phyloP scores from a whole-genome alignment of 2,113 vertebrate species.

The Ovibos moschatus region DNA sequence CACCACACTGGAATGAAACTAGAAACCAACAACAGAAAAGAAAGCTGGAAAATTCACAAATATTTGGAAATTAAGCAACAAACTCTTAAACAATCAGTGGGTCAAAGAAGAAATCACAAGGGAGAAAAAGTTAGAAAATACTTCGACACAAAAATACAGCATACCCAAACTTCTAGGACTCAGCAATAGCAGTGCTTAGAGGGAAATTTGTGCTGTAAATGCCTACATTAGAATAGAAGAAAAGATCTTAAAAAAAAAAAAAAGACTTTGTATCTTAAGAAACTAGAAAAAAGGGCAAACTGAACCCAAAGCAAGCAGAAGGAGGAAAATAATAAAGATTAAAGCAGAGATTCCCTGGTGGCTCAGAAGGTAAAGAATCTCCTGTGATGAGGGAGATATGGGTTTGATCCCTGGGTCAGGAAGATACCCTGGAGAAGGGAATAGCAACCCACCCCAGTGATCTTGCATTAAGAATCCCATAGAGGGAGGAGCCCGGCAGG shows the following conservation, averaged over 20 bases:
- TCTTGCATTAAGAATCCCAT: not conserved
- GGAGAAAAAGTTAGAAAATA: not conserved
- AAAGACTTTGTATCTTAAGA: not conserved
- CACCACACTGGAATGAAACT: not conserved
- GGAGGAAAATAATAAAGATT: not conserved
- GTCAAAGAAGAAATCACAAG: not conserved
- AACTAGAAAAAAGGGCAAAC: not conserved
- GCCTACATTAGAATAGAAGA: not conserved
- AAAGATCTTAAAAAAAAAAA: not conserved
- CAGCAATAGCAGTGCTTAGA: not conserved
- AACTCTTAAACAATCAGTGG: not conserved
- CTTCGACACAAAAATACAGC: not conserved
- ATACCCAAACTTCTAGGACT: not conserved
- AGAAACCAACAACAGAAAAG: not conserved
- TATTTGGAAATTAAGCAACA: not conserved
- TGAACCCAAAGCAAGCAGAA: not conserved
- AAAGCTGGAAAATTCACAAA: not conserved
- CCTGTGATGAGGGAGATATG: not conserved
- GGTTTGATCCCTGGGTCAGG: not conserved
- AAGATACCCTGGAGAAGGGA: not conserved
- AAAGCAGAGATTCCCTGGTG: not conserved
- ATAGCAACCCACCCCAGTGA: not conserved
- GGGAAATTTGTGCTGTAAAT: not conserved
- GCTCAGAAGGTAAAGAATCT: not conserved
- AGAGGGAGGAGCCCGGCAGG: not conserved